Conservation (phyloP, 2,888 invertebrate species). For the Volucella bombylans region DNA sequence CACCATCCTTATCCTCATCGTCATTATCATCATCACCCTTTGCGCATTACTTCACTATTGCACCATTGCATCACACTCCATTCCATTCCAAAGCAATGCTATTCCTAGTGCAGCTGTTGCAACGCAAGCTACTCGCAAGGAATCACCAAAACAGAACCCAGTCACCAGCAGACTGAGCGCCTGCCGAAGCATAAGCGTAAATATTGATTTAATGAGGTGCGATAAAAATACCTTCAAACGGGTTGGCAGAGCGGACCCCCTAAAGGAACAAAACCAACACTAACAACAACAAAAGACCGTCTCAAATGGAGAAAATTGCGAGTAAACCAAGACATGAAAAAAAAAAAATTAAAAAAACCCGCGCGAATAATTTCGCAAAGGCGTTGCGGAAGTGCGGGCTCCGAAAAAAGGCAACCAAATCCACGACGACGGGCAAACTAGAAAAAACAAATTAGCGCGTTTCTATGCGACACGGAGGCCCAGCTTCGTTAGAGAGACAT, state of each 20-base stretch:
- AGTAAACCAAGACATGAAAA: constrained; percentile 16
- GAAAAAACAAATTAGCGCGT: constrained; percentile 60
- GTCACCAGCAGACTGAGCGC: constrained; percentile 55
- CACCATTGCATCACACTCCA: constrained; percentile 21
- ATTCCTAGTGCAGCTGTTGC: constrained; percentile 29
- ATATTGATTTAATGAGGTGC: constrained; percentile 80
- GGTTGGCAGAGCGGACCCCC: constrained; percentile 14
- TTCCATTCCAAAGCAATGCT: constrained; percentile 8
- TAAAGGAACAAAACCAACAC: constrained; percentile 1
- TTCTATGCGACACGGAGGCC: constrained; percentile 22
- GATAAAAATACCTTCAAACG: constrained; percentile 76
- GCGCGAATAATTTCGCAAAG: constrained; percentile 68
- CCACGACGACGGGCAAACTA: constrained; percentile 45
- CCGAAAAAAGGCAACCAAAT: constrained; percentile 9
- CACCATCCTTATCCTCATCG: constrained; percentile 48
- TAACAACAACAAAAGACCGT: constrained; percentile 2
- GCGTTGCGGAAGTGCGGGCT: constrained; percentile 72
- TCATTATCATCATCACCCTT: constrained; percentile 63
- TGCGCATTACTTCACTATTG: constrained; percentile 3
- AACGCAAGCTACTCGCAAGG: constrained; percentile 27
- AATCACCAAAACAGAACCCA: neutral
- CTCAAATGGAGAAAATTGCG: constrained; percentile 24
- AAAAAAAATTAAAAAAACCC: constrained; percentile 7
- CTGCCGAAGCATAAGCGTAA: constrained; percentile 76
- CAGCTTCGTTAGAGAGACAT: constrained; percentile 55